Percentiles rank a stretch among this genome's conserved stretches.
These are phyloP conservation scores for Sitobion miscanthi DNA, from an alignment of 1,140 invertebrate genomes.

Conservation along the genomic window DNA sequence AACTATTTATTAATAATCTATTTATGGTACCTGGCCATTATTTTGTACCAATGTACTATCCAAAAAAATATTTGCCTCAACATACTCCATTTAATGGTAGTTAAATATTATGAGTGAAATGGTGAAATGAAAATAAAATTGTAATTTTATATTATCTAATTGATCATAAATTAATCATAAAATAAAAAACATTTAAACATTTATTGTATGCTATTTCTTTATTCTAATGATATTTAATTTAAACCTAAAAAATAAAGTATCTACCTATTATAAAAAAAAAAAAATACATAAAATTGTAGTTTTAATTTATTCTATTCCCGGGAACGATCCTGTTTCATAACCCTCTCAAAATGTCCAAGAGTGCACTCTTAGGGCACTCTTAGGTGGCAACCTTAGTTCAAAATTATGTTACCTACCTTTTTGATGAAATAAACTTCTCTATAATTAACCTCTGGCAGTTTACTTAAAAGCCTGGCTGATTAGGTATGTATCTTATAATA, in stretches of 20 bases:
- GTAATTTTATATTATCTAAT: not conserved
- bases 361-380: no score
- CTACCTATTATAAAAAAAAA: not conserved
- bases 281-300: not conserved
- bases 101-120: not conserved
- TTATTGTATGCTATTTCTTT: not conserved
- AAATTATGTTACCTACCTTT: not conserved
- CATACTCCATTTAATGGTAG: not conserved
- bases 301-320: not conserved
- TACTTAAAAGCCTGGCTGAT: not conserved
- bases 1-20: no score
- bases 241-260: not conserved
- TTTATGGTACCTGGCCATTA: no score
- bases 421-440: not conserved
- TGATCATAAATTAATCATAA: not conserved
- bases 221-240: not conserved
- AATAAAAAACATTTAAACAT: not conserved
- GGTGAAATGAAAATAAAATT: not conserved
- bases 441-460: not conserved
- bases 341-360: not conserved
- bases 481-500: not conserved
- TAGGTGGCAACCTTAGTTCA: not conserved
- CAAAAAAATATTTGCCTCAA: not conserved
- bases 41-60: not conserved
- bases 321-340: not conserved